Evolutionary conservation across 2,113 vertebrate species (phyloP), one percentile per base, ranked within the genome.

Genomic region (Galeopterus variegatus): DNA sequence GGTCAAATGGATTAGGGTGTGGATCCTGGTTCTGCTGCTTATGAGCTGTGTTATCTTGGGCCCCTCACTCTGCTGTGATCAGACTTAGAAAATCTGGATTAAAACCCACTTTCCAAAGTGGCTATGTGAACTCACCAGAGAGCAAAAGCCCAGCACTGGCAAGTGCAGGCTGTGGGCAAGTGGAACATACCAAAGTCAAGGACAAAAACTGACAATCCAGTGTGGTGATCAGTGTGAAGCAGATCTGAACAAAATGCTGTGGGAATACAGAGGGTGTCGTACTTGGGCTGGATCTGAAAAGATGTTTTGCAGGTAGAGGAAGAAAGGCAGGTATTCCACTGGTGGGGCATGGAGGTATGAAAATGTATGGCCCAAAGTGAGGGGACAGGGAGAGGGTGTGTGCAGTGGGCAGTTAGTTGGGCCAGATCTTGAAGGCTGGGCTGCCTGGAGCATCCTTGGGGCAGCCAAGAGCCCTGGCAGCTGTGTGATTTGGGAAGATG

Each of bases 391-490:
- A 33, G 15, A 11, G 36, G 41, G 19, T 14, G 33, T 56, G 41
- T 8, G 7, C 23, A 33, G 64, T 5, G 48, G 9, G 21, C 48
- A 12, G 87, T 1, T 3, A 26, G 64, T 41, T 3, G 0, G 17
- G 50, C 69, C 0, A 10, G 26, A 6, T 24, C 41, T 41, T 0
- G 12, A 3, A n/a, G 48, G 69, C 45, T 3, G 50, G 50, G 54
- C 72, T 2, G 23, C 73, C 36, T 1, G 10, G 18, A 0, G 24
- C 28, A 8, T 36, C 10, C 5, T 24, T 50, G 0, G 76, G 50
- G 80, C 3, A 15, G 50, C 4, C 2, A 58, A 65, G 41, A 7
- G 31, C 19, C 0, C 19, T 0, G 0, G 3, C 6, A 7, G 41
- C 36, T 18, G 72, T n/a, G 90, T 3, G 73, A 14, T 7, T 1